phyloP scores from a whole-genome alignment of 2,113 vertebrate genomes.

The Nycticebus coucang region DNA sequence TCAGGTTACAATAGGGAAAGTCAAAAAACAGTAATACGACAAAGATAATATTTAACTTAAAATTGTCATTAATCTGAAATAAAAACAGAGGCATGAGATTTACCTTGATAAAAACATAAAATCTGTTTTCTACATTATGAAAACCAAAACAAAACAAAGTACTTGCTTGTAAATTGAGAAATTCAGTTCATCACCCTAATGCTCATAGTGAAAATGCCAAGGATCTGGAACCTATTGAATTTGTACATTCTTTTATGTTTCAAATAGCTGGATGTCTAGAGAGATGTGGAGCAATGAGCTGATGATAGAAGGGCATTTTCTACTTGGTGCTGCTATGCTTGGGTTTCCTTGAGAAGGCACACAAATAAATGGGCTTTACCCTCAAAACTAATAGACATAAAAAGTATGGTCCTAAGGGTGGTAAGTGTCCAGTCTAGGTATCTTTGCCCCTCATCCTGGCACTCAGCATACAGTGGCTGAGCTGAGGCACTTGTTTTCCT shows the following conservation, averaged over 20 bases:
- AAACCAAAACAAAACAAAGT: background rate
- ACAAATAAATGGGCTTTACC: background rate
- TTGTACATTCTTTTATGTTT: background rate
- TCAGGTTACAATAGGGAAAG: background rate
- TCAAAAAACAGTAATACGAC: background rate
- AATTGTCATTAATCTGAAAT: constrained; percentile 1
- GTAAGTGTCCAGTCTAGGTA: background rate
- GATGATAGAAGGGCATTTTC: background rate
- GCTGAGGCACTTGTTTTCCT: background rate
- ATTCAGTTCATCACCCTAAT: background rate
- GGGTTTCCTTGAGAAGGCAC: background rate
- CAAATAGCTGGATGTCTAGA: background rate
- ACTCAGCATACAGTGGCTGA: background rate
- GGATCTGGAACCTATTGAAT: background rate
- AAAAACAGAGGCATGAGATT: background rate
- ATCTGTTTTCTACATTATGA: background rate
- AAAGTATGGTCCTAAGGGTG: background rate
- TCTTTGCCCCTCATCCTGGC: background rate
- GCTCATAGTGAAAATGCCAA: background rate
- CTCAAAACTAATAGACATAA: background rate
- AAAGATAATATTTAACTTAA: background rate
- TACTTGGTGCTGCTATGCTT: background rate
- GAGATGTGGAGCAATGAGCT: background rate
- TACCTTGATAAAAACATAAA: background rate
- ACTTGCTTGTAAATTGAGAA: background rate